Evolutionary conservation across 1,140 invertebrate genomes (phyloP).

Genomic region (Drosophila carrolli): DNA sequence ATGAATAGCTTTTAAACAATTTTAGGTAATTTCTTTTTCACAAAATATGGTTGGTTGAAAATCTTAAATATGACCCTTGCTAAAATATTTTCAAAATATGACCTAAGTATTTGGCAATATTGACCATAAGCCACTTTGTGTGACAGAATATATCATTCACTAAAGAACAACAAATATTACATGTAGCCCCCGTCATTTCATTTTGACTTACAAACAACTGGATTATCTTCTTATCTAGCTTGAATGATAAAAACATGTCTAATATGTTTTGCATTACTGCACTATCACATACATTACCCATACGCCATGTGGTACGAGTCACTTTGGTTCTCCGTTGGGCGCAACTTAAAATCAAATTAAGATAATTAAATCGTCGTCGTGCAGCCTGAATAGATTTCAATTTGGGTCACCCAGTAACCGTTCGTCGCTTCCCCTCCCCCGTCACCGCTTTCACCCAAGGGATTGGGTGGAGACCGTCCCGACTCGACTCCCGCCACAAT

Average conservation of each 20-base stretch:
- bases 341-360: constrained; percentile 55
- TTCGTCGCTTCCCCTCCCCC: background rate
- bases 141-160: too few species aligned
- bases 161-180: too few species aligned
- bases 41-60: too few species aligned
- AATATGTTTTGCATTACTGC: background rate
- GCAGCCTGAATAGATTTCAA: constrained; percentile 39
- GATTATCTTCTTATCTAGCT: background rate
- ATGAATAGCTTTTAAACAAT: too few species aligned
- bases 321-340: constrained; percentile 22
- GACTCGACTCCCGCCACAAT: background rate
- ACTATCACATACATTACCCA: constrained; percentile 10
- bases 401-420: constrained; percentile 48
- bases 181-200: background rate
- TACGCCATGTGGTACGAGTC: constrained; percentile 23
- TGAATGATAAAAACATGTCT: background rate
- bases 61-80: too few species aligned
- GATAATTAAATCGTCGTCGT: constrained; percentile 51
- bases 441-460: background rate
- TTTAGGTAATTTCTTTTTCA: too few species aligned
- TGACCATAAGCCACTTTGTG: too few species aligned
- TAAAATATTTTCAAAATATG: too few species aligned
- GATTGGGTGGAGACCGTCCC: background rate
- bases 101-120: too few species aligned
- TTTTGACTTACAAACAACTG: background rate